A percentile compares a stretch with the other conserved stretches of the same genome.
phyloP scores from a whole-genome alignment of 2,797 vertebrate species.

The Urophycis tenuis region DNA sequence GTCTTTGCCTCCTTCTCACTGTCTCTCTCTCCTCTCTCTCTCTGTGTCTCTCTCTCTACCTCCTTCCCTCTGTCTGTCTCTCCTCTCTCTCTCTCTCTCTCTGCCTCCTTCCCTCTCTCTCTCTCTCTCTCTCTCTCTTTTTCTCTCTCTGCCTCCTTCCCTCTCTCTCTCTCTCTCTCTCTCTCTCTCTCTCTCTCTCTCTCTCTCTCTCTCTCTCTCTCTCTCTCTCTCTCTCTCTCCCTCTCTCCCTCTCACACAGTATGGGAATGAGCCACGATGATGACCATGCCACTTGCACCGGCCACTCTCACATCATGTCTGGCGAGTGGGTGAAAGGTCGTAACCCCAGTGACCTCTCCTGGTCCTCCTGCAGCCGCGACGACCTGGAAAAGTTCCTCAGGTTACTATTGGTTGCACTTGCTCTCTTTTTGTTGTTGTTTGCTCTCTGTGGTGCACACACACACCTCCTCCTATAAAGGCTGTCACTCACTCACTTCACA shows the following conservation, averaged over 20 bases:
- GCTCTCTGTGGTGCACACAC: neutral
- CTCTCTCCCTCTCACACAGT: slow-evolving; percentile 57
- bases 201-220: neutral
- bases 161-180: neutral
- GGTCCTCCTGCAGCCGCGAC: slow-evolving; percentile 91
- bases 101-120: neutral
- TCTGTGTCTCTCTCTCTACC: neutral
- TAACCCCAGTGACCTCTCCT: slow-evolving; percentile 92
- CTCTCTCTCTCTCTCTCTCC: neutral
- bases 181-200: neutral
- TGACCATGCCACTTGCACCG: slow-evolving; percentile 82
- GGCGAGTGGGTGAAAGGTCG: slow-evolving; percentile 97
- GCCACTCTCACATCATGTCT: slow-evolving; percentile 94
- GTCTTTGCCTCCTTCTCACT: neutral
- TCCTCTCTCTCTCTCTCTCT: neutral
- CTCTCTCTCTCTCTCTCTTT: neutral
- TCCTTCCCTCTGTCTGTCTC: too few relatives aligned
- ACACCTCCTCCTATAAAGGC: too few relatives aligned
- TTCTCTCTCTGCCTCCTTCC: neutral
- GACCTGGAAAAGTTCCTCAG: slow-evolving; percentile 94
- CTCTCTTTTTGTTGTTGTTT: neutral
- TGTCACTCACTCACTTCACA: neutral
- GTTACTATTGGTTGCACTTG: slow-evolving; percentile 60
- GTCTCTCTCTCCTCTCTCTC: neutral
- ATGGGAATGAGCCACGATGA: slow-evolving; percentile 97